phyloP scores from a whole-genome alignment of 2,888 invertebrate species.

The Anarsia innoxiella region DNA sequence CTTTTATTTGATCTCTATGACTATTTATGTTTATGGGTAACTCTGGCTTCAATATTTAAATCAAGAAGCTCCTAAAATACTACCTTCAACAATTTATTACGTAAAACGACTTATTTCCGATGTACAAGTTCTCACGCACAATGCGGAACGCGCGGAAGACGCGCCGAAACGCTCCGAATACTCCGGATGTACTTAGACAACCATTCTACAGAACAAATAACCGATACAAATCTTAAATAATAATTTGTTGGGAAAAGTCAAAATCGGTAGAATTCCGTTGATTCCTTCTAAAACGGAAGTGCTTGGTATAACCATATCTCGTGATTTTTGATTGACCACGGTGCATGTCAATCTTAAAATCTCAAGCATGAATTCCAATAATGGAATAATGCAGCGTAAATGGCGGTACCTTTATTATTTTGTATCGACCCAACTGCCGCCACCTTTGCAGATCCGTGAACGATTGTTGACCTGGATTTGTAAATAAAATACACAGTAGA shows the following conservation, averaged over 20 bases:
- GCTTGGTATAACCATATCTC: slow-evolving; percentile 23
- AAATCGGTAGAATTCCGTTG: too few relatives aligned
- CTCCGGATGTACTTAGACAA: slow-evolving; percentile 19
- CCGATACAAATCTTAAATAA: slow-evolving; percentile 15
- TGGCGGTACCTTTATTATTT: slow-evolving; percentile 47
- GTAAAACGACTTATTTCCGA: slow-evolving; percentile 1
- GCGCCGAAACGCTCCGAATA: slow-evolving; percentile 26
- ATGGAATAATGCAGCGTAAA: slow-evolving; percentile 34
- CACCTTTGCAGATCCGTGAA: slow-evolving; percentile 48
- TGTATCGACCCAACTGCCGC: slow-evolving; percentile 40
- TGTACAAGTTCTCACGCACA: slow-evolving; percentile 39
- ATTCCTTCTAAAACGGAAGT: slow-evolving; percentile 11
- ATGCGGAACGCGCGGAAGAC: slow-evolving; percentile 43
- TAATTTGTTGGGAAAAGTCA: slow-evolving; percentile 3
- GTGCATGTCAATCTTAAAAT: slow-evolving; percentile 21
- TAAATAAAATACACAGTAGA: slow-evolving; percentile 20
- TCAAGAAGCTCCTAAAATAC: neutral
- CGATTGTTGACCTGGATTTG: slow-evolving; percentile 45
- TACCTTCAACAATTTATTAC: slow-evolving; percentile 4
- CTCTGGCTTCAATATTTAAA: neutral
- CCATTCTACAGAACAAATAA: slow-evolving; percentile 24
- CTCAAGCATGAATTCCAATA: slow-evolving; percentile 42
- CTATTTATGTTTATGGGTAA: slow-evolving; percentile 14
- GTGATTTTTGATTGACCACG: slow-evolving; percentile 49
- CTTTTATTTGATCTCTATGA: slow-evolving; percentile 10